Evolutionary conservation across 2,888 invertebrate species (phyloP).

Genomic region (Lepidocyrtinus sp.): DNA sequence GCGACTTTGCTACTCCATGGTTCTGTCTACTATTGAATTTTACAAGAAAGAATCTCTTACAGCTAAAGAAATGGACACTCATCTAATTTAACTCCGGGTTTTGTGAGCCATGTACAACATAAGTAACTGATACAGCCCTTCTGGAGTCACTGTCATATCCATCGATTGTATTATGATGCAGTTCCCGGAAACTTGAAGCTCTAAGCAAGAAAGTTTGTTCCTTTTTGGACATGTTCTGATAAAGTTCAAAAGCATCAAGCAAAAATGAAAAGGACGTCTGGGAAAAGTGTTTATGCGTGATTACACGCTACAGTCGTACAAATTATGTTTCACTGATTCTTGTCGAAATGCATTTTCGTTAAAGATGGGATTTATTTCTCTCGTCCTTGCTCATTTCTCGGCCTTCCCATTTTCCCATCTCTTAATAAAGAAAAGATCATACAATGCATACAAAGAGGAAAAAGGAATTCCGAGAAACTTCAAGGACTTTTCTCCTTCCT

Average conservation of each 20-base stretch:
- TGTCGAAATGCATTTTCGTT: slow-evolving; percentile 15
- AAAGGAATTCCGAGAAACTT: slow-evolving; percentile 52
- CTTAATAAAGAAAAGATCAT: slow-evolving; percentile 45
- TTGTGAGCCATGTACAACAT: not conserved
- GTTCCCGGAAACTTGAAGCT: not conserved
- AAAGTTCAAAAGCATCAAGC: not conserved
- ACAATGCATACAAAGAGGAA: slow-evolving; percentile 48
- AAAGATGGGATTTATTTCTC: not conserved
- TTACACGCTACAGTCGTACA: slow-evolving; percentile 9
- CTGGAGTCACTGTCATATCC: not conserved
- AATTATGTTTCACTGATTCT: slow-evolving; percentile 18
- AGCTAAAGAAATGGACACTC: no score
- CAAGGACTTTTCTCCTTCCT: slow-evolving; percentile 38
- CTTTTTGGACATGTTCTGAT: not conserved
- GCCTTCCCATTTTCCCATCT: slow-evolving; percentile 36
- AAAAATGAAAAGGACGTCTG: not conserved
- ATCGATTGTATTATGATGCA: not conserved
- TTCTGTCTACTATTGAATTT: no score
- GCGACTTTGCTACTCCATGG: no score
- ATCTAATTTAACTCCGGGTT: not conserved
- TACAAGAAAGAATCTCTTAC: no score
- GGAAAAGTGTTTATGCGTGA: slow-evolving; percentile 16
- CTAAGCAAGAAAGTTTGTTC: not conserved
- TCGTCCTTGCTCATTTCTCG: slow-evolving; percentile 25
- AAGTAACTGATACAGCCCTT: not conserved